Conservation (phyloP, 2,888 invertebrate genomes). For the Mesoligia furuncula region DNA sequence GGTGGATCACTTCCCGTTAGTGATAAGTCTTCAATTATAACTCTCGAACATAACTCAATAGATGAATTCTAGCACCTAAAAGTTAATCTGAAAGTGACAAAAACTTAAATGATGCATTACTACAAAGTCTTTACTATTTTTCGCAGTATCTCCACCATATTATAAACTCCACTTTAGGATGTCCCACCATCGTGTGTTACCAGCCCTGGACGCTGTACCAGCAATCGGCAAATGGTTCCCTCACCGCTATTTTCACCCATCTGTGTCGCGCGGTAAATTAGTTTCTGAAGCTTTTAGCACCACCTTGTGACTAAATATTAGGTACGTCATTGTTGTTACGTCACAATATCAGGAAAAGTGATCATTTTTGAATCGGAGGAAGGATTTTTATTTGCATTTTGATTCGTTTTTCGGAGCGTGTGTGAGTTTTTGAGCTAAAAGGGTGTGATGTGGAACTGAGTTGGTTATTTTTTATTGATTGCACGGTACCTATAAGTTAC, state of each 20-base stretch:
- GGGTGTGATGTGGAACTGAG: background rate
- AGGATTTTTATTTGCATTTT: conserved; percentile 30
- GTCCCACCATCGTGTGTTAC: background rate
- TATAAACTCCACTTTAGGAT: background rate
- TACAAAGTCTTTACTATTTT: background rate
- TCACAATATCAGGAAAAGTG: background rate
- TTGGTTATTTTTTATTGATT: background rate
- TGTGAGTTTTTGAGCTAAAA: conserved; percentile 1
- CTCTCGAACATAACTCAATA: background rate
- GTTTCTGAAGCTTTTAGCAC: conserved; percentile 45
- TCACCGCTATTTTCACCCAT: conserved; percentile 25
- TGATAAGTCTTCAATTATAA: background rate
- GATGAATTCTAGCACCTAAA: background rate
- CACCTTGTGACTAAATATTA: conserved; percentile 30
- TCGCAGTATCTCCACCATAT: background rate
- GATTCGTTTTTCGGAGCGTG: conserved; percentile 7
- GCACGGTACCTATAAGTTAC: background rate
- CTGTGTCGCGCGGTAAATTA: conserved; percentile 43
- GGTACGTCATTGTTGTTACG: conserved; percentile 25
- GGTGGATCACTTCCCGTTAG: background rate
- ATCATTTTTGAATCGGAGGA: conserved; percentile 1
- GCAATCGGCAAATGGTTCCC: conserved; percentile 47
- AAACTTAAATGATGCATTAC: background rate
- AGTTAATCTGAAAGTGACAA: background rate
- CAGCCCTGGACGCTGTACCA: conserved; percentile 6